Percentiles rank a stretch among this genome's conserved stretches.
phyloP scores from a whole-genome alignment of 2,113 vertebrate genomes.

The Strix aluco region DNA sequence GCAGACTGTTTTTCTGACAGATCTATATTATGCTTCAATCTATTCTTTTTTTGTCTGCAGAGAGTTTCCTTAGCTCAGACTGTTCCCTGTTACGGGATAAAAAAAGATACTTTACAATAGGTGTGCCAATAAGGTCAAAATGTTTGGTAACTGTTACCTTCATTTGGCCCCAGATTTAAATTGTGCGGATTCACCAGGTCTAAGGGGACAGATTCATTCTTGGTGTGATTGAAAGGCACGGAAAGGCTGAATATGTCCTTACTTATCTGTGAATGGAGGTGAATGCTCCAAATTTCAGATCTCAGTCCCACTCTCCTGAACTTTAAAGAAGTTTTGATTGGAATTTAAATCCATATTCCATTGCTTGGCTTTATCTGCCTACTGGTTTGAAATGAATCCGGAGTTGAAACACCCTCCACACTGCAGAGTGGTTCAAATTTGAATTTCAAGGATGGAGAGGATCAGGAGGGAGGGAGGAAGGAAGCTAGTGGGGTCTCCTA shows the following conservation, averaged over 20 bases:
- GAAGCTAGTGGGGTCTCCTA: not conserved
- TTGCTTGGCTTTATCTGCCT: not conserved
- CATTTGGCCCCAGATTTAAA: not conserved
- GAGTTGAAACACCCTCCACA: not conserved
- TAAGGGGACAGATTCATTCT: not conserved
- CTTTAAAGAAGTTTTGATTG: not conserved
- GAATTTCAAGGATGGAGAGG: not conserved
- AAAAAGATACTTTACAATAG: not conserved
- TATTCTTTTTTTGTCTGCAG: not conserved
- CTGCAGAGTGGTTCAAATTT: not conserved
- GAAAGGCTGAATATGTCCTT: not conserved
- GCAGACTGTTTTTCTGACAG: not conserved
- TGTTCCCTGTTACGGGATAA: not conserved
- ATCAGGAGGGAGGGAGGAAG: not conserved
- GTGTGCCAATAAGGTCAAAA: not conserved
- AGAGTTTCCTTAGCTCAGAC: not conserved
- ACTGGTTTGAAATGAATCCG: not conserved
- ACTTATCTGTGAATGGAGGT: not conserved
- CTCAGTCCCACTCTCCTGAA: not conserved
- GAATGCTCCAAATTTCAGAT: not conserved
- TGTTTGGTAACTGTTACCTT: not conserved
- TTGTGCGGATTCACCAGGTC: not conserved
- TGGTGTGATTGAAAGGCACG: not conserved
- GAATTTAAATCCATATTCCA: not conserved
- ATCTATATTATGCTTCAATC: not conserved